phyloP scores from a whole-genome alignment of 2,113 vertebrate genomes.

The Platichthys stellatus region DNA sequence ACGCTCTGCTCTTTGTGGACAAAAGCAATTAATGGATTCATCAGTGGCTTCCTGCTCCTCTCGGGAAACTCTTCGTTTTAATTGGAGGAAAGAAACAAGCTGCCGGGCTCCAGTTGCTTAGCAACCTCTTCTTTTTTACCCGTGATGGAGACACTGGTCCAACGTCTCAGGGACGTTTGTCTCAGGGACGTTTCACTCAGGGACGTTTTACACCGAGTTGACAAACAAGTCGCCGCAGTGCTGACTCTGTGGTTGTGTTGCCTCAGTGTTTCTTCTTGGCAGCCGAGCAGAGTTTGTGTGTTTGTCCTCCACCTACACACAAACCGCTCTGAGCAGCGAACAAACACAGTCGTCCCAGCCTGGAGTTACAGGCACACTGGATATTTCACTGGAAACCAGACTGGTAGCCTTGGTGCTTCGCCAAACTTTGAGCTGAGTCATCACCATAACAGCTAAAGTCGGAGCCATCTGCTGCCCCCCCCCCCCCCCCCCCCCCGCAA shows the following conservation, averaged over 20 bases:
- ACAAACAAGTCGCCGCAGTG: conserved; percentile 33
- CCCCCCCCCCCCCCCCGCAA: too few relatives aligned
- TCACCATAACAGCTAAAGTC: conserved; percentile 19
- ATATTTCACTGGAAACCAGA: conserved; percentile 18
- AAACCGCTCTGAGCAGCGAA: neutral
- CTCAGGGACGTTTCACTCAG: conserved; percentile 13
- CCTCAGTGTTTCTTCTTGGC: neutral
- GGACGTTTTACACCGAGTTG: conserved; percentile 48
- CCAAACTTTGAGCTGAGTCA: conserved; percentile 44
- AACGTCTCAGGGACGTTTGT: conserved; percentile 50
- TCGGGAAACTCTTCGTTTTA: conserved; percentile 47
- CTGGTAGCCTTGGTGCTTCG: conserved; percentile 16
- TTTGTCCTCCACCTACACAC: too few relatives aligned
- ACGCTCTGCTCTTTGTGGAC: conserved; percentile 47
- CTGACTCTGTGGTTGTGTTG: neutral
- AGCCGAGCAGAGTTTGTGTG: neutral
- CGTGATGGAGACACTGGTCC: conserved; percentile 28
- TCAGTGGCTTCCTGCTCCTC: conserved; percentile 43
- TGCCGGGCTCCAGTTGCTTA: conserved; percentile 76
- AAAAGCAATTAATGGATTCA: conserved; percentile 54
- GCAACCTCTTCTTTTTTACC: conserved; percentile 65
- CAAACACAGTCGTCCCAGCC: neutral
- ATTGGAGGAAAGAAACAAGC: conserved; percentile 51
- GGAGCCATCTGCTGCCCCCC: conserved; percentile 19
- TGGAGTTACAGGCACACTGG: neutral